These are phyloP conservation scores for Procambarus clarkii DNA, from an alignment of 1,140 invertebrate genomes.

Conservation along the genomic window DNA sequence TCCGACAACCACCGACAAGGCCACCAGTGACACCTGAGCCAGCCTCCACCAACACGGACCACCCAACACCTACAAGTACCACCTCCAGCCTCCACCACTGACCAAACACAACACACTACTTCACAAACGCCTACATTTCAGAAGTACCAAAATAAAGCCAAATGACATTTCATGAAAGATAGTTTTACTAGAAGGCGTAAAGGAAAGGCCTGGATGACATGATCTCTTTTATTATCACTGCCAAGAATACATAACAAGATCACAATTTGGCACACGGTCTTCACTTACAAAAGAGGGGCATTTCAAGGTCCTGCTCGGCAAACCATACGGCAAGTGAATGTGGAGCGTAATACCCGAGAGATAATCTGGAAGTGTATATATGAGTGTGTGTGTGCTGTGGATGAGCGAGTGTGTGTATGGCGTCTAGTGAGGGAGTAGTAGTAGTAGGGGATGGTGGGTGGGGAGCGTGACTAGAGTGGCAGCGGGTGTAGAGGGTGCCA, in stretches of 20 bases:
- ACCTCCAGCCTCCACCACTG: too few relatives aligned
- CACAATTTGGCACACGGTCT: conserved; percentile 9
- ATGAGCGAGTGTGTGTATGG: neutral
- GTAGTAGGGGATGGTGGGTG: too few relatives aligned
- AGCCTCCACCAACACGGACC: too few relatives aligned
- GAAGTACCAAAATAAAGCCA: too few relatives aligned
- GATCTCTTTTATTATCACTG: conserved; percentile 12
- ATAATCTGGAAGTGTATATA: neutral
- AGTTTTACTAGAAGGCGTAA: neutral
- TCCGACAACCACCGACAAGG: neutral
- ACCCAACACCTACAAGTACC: too few relatives aligned
- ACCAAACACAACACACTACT: too few relatives aligned
- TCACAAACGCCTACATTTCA: too few relatives aligned
- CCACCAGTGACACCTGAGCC: too few relatives aligned
- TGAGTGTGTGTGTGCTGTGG: too few relatives aligned
- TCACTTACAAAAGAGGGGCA: conserved; percentile 2
- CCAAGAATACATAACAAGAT: conserved; percentile 15
- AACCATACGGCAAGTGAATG: neutral
- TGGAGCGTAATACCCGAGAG: neutral
- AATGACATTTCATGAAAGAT: neutral
- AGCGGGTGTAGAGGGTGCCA: too few relatives aligned
- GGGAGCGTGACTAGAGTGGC: neutral
- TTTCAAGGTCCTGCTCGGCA: neutral
- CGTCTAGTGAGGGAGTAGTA: neutral
- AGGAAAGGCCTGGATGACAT: neutral